A percentile compares a stretch with the other conserved stretches of the same genome.
phyloP scores from a whole-genome alignment of 2,113 vertebrate species.

The human (Homo sapiens) region DNA sequence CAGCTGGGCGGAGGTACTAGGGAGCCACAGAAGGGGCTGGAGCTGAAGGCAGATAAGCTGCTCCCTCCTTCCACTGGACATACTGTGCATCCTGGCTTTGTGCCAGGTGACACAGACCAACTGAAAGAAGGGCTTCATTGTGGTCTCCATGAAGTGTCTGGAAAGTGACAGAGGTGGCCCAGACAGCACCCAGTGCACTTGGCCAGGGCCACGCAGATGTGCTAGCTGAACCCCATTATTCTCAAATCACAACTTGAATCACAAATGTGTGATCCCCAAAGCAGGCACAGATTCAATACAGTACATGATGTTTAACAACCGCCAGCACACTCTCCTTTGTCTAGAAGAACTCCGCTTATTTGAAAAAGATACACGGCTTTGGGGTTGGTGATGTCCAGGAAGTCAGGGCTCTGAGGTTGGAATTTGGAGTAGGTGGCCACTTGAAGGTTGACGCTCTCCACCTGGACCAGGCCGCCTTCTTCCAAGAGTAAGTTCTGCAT shows the following conservation, averaged over 20 bases:
- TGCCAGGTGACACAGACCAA: neutral
- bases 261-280: neutral
- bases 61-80: neutral
- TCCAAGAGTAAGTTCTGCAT: slow-evolving; percentile 99
- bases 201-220: neutral
- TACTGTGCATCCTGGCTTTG: neutral
- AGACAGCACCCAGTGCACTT: accelerated
- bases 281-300: neutral
- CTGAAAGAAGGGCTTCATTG: neutral
- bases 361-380: slow-evolving; percentile 96
- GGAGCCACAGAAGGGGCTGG: neutral
- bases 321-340: neutral
- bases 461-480: slow-evolving; percentile 96
- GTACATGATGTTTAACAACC: neutral
- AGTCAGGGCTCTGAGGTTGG: slow-evolving; percentile 98
- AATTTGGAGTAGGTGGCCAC: slow-evolving; percentile 99
- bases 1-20: neutral
- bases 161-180: neutral
- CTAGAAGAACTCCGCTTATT: neutral
- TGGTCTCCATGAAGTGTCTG: neutral
- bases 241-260: neutral
- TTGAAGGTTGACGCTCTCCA: slow-evolving; percentile 98
- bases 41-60: neutral
- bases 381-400: slow-evolving; percentile 98
- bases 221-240: neutral